Evolutionary conservation across 2,888 invertebrate genomes (phyloP).

Genomic region (Aspidiotus destructor): DNA sequence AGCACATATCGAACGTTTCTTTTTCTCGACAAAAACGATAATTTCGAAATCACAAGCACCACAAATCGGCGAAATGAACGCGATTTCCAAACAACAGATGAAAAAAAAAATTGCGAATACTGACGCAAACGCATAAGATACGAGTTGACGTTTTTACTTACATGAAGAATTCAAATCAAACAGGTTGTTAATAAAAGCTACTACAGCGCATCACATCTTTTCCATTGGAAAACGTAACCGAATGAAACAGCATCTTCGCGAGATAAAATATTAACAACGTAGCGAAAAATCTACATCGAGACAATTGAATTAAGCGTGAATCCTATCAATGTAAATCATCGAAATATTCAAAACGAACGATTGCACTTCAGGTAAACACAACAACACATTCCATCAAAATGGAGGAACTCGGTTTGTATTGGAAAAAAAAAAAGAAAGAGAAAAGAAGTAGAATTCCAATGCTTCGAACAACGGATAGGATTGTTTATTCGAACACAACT

Average conservation of each 20-base stretch:
- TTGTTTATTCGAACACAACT: too few species aligned
- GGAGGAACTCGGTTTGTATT: neutral
- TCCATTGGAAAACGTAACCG: neutral
- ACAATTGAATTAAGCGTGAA: neutral
- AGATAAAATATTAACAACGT: neutral
- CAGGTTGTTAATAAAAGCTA: slow-evolving; percentile 5
- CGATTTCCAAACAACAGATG: too few species aligned
- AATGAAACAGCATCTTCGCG: neutral
- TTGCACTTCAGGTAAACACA: slow-evolving; percentile 1
- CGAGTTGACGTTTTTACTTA: too few species aligned
- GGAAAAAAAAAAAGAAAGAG: neutral
- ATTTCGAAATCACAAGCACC: too few species aligned
- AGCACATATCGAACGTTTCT: too few species aligned
- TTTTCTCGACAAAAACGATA: too few species aligned
- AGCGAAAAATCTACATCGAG: neutral
- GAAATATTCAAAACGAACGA: neutral
- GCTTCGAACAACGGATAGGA: too few species aligned
- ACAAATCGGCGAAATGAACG: too few species aligned
- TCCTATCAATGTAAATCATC: neutral
- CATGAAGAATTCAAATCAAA: slow-evolving; percentile 6
- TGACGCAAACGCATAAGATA: too few species aligned
- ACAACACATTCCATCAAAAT: neutral
- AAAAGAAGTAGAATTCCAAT: too few species aligned
- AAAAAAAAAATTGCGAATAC: too few species aligned
- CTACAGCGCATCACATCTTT: slow-evolving; percentile 8